Conservation (phyloP, 2,113 vertebrate species). For the Theristicus caerulescens region DNA sequence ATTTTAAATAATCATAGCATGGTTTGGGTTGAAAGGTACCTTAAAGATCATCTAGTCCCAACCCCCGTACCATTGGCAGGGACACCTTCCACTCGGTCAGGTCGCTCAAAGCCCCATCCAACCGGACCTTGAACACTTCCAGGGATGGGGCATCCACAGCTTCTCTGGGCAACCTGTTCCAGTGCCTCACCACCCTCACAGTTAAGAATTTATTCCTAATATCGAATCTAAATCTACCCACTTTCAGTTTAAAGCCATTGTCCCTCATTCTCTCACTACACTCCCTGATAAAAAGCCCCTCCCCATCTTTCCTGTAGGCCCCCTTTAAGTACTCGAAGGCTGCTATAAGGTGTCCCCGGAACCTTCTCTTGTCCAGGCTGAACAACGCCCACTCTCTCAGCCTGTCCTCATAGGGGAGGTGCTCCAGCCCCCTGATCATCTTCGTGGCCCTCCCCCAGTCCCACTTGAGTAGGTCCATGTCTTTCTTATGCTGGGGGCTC, state of each 20-base stretch:
- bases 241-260: background rate
- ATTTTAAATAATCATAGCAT: background rate
- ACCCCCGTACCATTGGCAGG: rapidly evolving
- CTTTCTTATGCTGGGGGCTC: background rate
- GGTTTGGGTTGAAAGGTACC: background rate
- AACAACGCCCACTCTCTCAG: background rate
- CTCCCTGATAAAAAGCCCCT: background rate
- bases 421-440: background rate
- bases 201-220: background rate
- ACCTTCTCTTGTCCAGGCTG: background rate
- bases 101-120: background rate
- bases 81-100: background rate
- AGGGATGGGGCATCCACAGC: rapidly evolving
- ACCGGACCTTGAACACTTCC: background rate
- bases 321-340: background rate
- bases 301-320: background rate
- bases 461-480: background rate
- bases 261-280: background rate
- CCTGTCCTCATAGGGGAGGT: background rate
- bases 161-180: background rate
- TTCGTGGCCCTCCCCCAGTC: background rate
- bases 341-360: rapidly evolving
- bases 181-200: rapidly evolving
- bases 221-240: background rate
- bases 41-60: background rate